Evolutionary conservation across 2,113 vertebrate species (phyloP).

Genomic region (Megaptera novaeangliae): DNA sequence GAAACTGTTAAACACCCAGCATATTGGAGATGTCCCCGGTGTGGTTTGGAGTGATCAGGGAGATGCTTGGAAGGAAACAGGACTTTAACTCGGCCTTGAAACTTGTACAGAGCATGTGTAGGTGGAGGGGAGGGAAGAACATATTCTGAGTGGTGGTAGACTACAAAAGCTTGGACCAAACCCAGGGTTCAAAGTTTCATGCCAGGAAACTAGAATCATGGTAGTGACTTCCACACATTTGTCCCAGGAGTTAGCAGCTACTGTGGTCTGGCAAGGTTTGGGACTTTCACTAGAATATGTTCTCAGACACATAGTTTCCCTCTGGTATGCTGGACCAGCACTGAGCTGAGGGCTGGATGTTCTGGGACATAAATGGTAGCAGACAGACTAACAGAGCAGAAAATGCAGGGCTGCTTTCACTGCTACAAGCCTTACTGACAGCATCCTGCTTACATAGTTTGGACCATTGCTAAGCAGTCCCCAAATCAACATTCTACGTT

Average conservation of each 20-base stretch:
- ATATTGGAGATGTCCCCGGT: not conserved
- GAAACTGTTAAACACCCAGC: not conserved
- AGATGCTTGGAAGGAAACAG: not conserved
- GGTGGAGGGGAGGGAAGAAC: not conserved
- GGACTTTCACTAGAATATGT: not conserved
- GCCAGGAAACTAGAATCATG: not conserved
- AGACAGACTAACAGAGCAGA: not conserved
- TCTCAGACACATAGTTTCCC: rapidly evolving
- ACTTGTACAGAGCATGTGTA: not conserved
- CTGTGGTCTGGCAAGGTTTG: not conserved
- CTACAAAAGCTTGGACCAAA: not conserved
- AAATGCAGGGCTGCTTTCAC: not conserved
- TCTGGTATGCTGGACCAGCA: no score
- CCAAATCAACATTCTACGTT: not conserved
- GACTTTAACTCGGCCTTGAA: not conserved
- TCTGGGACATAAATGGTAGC: not conserved
- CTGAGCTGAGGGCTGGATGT: not conserved
- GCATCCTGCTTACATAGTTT: not conserved
- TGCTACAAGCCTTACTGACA: not conserved
- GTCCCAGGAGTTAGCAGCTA: not conserved
- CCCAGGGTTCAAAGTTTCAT: not conserved
- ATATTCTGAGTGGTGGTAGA: not conserved
- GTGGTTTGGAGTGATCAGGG: not conserved
- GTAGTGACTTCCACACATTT: not conserved
- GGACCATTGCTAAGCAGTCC: not conserved